These are phyloP conservation scores for Nyctalus aviator DNA, from an alignment of 2,797 vertebrate species.

Conservation along the genomic window DNA sequence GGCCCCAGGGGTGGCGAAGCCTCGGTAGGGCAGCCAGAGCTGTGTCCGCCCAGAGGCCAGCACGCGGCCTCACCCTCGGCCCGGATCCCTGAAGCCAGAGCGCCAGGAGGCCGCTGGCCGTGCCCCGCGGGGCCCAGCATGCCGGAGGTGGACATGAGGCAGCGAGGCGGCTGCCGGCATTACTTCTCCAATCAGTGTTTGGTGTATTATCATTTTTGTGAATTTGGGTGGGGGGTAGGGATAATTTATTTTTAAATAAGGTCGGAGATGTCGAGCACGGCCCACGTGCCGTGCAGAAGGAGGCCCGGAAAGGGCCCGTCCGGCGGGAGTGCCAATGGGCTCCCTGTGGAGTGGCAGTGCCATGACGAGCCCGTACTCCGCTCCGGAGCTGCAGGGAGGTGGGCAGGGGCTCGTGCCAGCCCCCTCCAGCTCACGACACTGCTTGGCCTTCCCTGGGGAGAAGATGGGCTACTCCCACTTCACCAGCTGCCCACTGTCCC, in stretches of 20 bases:
- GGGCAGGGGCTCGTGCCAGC: conserved; percentile 1
- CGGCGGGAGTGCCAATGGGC: background rate
- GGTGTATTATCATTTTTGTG: conserved; percentile 81
- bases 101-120: conserved; percentile 46
- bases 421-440: background rate
- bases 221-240: conserved; percentile 62
- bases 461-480: conserved; percentile 21
- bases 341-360: conserved; percentile 17
- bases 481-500: conserved; percentile 43
- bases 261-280: conserved; percentile 80
- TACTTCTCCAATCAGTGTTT: conserved; percentile 84
- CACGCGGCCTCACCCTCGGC: conserved; percentile 19
- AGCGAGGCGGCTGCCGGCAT: conserved; percentile 59
- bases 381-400: background rate
- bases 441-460: conserved; percentile 60
- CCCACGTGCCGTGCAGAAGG: conserved; percentile 77
- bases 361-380: background rate
- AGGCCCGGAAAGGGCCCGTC: conserved; percentile 62
- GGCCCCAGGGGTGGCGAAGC: conserved; percentile 48
- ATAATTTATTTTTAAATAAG: conserved; percentile 87
- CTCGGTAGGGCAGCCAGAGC: conserved; percentile 59
- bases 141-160: conserved; percentile 65
- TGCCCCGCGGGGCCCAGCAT: conserved; percentile 66
- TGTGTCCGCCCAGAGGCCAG: conserved; percentile 63
- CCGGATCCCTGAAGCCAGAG: conserved; percentile 59